Conservation (phyloP, 2,888 invertebrate species). For the Choreutis nemorana region DNA sequence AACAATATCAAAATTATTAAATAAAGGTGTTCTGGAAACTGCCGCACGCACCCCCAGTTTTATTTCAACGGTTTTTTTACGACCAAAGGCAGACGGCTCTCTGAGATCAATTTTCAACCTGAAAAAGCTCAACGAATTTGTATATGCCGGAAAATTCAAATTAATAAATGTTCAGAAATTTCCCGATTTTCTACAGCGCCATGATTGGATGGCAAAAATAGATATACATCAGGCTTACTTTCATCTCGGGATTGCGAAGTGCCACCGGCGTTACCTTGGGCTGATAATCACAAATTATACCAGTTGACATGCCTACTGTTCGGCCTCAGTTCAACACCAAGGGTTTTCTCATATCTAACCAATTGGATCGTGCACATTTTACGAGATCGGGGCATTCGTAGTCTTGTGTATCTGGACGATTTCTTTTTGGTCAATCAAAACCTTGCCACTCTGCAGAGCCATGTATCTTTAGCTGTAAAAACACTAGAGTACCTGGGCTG, state of each 20-base stretch:
- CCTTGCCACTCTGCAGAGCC: background rate
- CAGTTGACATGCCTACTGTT: conserved; percentile 13
- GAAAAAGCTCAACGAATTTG: conserved; percentile 13
- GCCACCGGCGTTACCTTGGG: conserved; percentile 14
- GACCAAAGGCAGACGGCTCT: conserved; percentile 14
- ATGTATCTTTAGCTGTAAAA: conserved; percentile 1
- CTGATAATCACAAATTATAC: conserved; percentile 8
- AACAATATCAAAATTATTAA: conserved; percentile 8
- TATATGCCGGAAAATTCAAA: conserved; percentile 11
- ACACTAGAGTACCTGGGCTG: conserved; percentile 6
- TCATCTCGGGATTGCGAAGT: conserved; percentile 8
- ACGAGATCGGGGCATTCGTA: conserved; percentile 7
- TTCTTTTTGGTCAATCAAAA: conserved; percentile 5
- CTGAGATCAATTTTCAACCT: conserved; percentile 15
- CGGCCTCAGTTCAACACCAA: conserved; percentile 11
- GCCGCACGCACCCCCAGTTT: conserved; percentile 13
- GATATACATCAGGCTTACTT: too few species aligned
- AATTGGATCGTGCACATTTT: conserved; percentile 12
- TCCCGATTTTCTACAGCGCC: conserved; percentile 15
- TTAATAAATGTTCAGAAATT: conserved; percentile 14
- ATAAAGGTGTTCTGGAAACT: conserved; percentile 8
- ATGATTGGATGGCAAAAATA: conserved; percentile 16
- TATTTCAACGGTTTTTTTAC: conserved; percentile 15
- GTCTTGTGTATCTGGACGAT: conserved; percentile 11
- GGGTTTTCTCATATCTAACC: conserved; percentile 10